phyloP scores from a whole-genome alignment of 37 sponge, comb jelly and placozoan species.

The Cliona cf. orientalis region DNA sequence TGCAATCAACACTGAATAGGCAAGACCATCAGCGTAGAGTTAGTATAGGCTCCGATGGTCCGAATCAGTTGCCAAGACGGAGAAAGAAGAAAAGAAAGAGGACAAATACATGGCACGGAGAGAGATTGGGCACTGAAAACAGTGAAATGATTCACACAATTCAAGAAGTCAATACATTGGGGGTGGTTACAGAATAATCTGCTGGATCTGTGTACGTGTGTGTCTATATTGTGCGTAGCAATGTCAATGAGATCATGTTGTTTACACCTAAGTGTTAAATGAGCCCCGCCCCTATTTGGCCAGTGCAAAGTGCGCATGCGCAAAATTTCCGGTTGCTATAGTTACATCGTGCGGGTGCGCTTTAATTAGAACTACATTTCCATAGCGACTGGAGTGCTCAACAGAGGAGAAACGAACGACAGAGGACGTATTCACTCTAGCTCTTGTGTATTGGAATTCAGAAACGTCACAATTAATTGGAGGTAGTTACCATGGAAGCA shows the following conservation, averaged over 20 bases:
- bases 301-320: too few species aligned
- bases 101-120: conserved; percentile 1
- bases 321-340: neutral
- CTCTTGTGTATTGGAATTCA: too few species aligned
- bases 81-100: neutral
- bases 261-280: too few species aligned
- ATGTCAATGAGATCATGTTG: too few species aligned
- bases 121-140: neutral
- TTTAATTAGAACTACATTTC: neutral
- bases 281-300: too few species aligned
- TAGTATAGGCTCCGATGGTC: too few species aligned
- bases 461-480: neutral
- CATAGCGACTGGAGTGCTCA: conserved; percentile 3
- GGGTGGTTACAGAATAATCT: neutral
- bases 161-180: neutral
- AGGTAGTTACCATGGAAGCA: neutral
- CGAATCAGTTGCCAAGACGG: too few species aligned
- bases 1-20: neutral
- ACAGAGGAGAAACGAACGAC: neutral
- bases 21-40: neutral
- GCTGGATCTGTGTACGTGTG: neutral
- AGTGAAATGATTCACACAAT: neutral
- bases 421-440: neutral
- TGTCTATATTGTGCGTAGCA: neutral
- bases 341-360: neutral